A percentile compares a stretch with the other conserved stretches of the same genome.
Evolutionary conservation across 2,113 vertebrate species (phyloP).

Genomic region (Cavia porcellus): DNA sequence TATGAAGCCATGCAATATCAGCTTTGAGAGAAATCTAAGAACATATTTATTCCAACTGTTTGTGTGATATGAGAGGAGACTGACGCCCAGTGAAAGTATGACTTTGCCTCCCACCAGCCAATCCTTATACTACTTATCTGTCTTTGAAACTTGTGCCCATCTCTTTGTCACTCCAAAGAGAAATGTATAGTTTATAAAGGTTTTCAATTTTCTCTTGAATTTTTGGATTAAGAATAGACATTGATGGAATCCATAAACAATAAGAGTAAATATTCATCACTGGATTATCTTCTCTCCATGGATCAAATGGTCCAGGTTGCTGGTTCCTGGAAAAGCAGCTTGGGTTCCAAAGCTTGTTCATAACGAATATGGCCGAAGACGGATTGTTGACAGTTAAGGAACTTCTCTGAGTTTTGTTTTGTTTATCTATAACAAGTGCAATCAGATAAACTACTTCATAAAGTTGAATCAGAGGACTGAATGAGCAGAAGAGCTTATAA

Average conservation of each 20-base stretch:
- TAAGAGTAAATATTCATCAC: background rate
- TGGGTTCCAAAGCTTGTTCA: background rate
- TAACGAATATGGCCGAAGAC: background rate
- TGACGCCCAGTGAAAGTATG: background rate
- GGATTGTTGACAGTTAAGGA: background rate
- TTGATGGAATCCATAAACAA: background rate
- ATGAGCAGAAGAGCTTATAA: background rate
- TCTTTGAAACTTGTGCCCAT: background rate
- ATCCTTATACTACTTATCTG: background rate
- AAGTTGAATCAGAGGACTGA: background rate
- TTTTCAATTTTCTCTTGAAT: slow-evolving; percentile 20
- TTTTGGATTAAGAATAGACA: slow-evolving; percentile 18
- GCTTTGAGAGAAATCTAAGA: background rate
- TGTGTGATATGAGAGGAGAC: background rate
- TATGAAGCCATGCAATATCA: background rate
- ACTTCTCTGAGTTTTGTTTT: background rate
- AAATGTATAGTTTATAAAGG: background rate
- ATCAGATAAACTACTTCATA: background rate
- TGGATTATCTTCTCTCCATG: background rate
- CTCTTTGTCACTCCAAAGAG: background rate
- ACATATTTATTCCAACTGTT: background rate
- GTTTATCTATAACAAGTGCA: background rate
- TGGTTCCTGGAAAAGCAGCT: background rate
- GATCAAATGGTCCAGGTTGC: background rate
- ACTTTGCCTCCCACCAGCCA: background rate